phyloP scores from a whole-genome alignment of 37 sponge, comb jelly and placozoan genomes.

The Halisarca cf. caerulea region DNA sequence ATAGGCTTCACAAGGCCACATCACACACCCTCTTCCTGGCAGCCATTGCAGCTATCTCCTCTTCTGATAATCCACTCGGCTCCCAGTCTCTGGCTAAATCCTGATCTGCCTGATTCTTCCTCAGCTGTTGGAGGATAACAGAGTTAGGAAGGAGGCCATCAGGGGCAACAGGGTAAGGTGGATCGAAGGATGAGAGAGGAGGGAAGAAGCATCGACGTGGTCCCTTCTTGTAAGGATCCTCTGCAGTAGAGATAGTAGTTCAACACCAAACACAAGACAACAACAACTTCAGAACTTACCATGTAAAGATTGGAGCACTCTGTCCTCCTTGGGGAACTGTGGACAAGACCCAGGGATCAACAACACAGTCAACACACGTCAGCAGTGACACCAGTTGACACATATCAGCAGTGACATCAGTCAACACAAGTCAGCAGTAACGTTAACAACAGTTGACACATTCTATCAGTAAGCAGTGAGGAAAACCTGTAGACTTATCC shows the following conservation, averaged over 20 bases:
- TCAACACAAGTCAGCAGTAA: too few relatives aligned
- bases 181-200: conserved; percentile 68
- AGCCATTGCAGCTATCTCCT: conserved; percentile 41
- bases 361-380: too few relatives aligned
- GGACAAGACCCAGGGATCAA: too few relatives aligned
- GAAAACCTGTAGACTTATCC: conserved; percentile 6
- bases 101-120: conserved; percentile 65
- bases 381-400: too few relatives aligned
- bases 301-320: background rate
- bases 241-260: background rate
- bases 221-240: conserved; percentile 38
- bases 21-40: conserved; percentile 4
- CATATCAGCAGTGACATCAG: too few relatives aligned
- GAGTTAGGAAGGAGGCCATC: conserved; percentile 80
- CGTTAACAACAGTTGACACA: background rate
- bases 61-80: conserved; percentile 39
- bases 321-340: conserved; percentile 6
- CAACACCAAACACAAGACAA: background rate
- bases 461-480: background rate
- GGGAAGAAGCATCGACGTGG: conserved; percentile 64
- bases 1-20: too few relatives aligned
- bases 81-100: conserved; percentile 57
- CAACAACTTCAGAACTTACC: background rate
- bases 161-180: conserved; percentile 79
- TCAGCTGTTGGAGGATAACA: conserved; percentile 39